Conservation (phyloP, 2,797 vertebrate genomes). For the Epinephelus coioides region DNA sequence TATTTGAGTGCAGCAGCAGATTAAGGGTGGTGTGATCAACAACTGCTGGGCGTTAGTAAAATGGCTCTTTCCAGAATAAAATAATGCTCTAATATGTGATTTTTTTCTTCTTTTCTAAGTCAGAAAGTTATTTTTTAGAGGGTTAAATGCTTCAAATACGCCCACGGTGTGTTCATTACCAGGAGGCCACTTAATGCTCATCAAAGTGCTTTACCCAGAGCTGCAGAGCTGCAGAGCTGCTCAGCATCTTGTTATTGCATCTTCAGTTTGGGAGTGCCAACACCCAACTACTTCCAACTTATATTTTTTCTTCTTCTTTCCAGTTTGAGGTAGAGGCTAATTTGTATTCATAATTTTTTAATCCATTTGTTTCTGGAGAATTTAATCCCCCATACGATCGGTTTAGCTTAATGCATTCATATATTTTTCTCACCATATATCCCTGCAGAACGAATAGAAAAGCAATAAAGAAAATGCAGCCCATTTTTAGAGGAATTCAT, state of each 20-base stretch:
- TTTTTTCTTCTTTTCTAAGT: neutral
- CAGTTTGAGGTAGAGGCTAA: neutral
- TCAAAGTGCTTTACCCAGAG: slow-evolving; percentile 41
- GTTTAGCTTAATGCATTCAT: neutral
- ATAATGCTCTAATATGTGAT: neutral
- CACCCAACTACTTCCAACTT: neutral
- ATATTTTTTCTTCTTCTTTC: neutral
- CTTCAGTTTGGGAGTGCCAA: slow-evolving; percentile 18
- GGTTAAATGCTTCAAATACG: slow-evolving; percentile 45
- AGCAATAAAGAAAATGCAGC: neutral
- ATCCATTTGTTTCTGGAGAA: slow-evolving; percentile 41
- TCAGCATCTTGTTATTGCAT: slow-evolving; percentile 38
- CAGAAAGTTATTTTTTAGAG: slow-evolving; percentile 31
- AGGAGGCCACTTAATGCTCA: slow-evolving; percentile 39
- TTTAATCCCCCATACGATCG: neutral
- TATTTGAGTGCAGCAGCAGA: slow-evolving; percentile 49
- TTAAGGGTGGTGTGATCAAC: slow-evolving; percentile 56
- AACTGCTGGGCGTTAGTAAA: slow-evolving; percentile 40
- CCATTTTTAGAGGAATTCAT: slow-evolving; percentile 18
- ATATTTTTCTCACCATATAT: neutral
- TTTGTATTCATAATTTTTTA: slow-evolving; percentile 17
- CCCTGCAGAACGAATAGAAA: slow-evolving; percentile 16
- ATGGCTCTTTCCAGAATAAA: slow-evolving; percentile 12
- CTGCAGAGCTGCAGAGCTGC: slow-evolving; percentile 39
- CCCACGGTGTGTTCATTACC: slow-evolving; percentile 3